A percentile compares a stretch with the other conserved stretches of the same genome.
phyloP scores from a whole-genome alignment of 2,113 vertebrate species.

The Talpa occidentalis region DNA sequence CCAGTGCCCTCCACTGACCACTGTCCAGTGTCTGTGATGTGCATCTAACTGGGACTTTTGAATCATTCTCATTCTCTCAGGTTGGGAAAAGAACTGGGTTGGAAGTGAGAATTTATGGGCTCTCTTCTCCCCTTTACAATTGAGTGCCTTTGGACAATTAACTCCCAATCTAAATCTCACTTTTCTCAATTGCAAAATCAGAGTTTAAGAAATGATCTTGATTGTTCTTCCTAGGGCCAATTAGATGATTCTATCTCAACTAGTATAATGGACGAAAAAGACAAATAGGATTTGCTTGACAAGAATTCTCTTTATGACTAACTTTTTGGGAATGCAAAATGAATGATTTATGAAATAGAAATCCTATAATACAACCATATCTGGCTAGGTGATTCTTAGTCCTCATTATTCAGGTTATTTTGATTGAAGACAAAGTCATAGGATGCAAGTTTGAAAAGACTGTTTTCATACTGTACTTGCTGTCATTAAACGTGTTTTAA shows the following conservation, averaged over 20 bases:
- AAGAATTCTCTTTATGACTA: conserved; percentile 36
- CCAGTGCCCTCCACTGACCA: background rate
- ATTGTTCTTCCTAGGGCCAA: conserved; percentile 25
- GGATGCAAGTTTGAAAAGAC: background rate
- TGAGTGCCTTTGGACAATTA: background rate
- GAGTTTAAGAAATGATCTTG: conserved; percentile 35
- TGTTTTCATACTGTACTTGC: background rate
- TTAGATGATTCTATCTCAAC: conserved; percentile 36
- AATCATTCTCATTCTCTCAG: background rate
- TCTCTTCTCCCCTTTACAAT: background rate
- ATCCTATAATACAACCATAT: background rate
- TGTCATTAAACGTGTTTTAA: background rate
- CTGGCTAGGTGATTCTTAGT: background rate
- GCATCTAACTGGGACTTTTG: background rate
- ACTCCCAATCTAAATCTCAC: background rate
- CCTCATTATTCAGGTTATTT: background rate
- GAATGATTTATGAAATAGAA: conserved; percentile 47
- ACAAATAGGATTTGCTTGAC: conserved; percentile 37
- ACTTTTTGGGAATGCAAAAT: conserved; percentile 25
- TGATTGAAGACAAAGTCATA: conserved; percentile 22
- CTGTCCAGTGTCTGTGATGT: background rate
- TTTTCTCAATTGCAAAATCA: conserved; percentile 41
- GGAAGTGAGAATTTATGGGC: background rate
- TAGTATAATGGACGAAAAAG: conserved; percentile 14
- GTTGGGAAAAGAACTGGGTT: background rate